phyloP scores from a whole-genome alignment of 2,113 vertebrate species.

The Engystomops pustulosus region DNA sequence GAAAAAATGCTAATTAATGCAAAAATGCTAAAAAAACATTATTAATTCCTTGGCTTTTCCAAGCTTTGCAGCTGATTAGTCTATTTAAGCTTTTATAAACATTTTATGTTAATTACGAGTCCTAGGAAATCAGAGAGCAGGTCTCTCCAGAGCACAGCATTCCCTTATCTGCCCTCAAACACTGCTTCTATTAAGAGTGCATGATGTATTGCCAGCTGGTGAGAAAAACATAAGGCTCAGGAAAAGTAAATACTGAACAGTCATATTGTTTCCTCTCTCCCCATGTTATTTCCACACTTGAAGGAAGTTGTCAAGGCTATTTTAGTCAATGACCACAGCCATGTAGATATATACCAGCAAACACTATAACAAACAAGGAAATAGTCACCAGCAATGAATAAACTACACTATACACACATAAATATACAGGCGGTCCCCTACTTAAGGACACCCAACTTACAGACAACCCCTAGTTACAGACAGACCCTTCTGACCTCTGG shows the following conservation, averaged over 20 bases:
- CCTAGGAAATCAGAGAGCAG: constrained; percentile 23
- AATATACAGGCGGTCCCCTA: no score
- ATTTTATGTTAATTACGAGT: constrained; percentile 46
- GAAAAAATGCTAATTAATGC: constrained; percentile 20
- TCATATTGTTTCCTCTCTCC: not conserved
- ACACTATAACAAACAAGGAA: no score
- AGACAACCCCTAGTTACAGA: no score
- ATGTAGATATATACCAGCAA: not conserved
- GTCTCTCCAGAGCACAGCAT: constrained; percentile 38
- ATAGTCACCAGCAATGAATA: no score
- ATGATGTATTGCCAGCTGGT: constrained; percentile 18
- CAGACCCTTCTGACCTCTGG: no score
- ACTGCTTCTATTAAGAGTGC: constrained; percentile 31
- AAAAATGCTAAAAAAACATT: constrained; percentile 40
- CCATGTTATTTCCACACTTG: not conserved
- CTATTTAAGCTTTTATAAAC: constrained; percentile 34
- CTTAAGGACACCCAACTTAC: no score
- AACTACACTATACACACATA: no score
- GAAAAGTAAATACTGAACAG: not conserved
- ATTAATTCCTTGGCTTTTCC: constrained; percentile 23
- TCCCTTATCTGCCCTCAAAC: constrained; percentile 39
- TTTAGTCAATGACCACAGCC: not conserved
- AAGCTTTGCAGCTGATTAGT: constrained; percentile 36
- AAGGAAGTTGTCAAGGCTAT: not conserved
- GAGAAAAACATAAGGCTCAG: not conserved